A percentile compares a stretch with the other conserved stretches of the same genome.
These are phyloP conservation scores for Ispidina picta DNA, from an alignment of 2,797 vertebrate species.

Conservation along the genomic window DNA sequence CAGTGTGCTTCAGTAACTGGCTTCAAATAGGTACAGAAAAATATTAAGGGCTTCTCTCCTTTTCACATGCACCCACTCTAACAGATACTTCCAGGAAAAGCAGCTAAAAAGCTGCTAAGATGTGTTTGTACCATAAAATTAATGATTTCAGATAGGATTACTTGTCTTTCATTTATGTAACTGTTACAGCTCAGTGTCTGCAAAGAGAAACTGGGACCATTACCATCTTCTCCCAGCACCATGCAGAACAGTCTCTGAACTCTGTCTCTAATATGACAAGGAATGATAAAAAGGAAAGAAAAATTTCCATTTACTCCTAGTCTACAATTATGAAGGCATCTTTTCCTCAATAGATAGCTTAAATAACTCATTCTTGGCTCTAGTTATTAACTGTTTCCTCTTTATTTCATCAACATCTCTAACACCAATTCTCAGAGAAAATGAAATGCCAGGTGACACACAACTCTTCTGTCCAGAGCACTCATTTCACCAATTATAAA, in stretches of 20 bases:
- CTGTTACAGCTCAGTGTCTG: background rate
- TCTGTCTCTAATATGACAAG: background rate
- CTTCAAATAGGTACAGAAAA: background rate
- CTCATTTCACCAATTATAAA: background rate
- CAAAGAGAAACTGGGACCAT: fast-evolving
- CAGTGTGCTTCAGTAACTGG: background rate
- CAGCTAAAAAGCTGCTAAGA: background rate
- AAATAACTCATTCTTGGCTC: background rate
- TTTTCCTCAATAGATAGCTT: background rate
- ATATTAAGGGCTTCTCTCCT: background rate
- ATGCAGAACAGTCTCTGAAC: background rate
- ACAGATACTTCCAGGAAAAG: background rate
- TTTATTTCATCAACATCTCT: background rate
- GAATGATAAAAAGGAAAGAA: background rate
- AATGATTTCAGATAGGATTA: background rate
- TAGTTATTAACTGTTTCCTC: background rate
- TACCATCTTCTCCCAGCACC: background rate
- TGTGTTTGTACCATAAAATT: background rate
- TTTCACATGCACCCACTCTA: background rate
- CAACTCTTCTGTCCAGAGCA: background rate
- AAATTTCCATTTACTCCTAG: background rate
- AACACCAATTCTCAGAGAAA: background rate
- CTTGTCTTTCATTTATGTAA: background rate
- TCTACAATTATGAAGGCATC: background rate
- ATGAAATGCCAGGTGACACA: background rate